Evolutionary conservation across 2,888 invertebrate species (phyloP).

Genomic region (Neocrepidodera transversa): DNA sequence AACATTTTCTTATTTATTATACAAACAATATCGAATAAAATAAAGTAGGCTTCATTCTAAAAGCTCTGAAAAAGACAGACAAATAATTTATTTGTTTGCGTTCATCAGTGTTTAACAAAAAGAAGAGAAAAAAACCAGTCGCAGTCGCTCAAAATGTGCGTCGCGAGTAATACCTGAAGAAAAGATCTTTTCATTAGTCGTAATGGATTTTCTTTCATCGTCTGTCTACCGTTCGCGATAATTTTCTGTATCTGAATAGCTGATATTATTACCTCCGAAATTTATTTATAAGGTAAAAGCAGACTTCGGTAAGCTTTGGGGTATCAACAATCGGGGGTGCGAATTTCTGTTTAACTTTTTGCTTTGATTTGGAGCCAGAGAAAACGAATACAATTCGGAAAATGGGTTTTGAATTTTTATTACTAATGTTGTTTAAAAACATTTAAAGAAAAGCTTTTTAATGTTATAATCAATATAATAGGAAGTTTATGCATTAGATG

Average conservation of each 20-base stretch:
- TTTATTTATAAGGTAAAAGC: neutral
- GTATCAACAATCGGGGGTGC: neutral
- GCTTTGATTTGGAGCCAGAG: too few relatives aligned
- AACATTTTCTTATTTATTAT: too few relatives aligned
- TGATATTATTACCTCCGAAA: neutral
- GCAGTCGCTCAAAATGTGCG: neutral
- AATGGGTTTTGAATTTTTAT: too few relatives aligned
- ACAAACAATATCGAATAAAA: too few relatives aligned
- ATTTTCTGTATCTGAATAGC: neutral
- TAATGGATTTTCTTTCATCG: neutral
- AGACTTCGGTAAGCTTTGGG: neutral
- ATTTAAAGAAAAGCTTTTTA: too few relatives aligned
- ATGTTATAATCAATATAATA: too few relatives aligned
- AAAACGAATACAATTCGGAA: too few relatives aligned
- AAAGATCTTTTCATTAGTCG: neutral
- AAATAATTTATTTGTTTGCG: neutral
- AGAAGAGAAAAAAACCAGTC: neutral
- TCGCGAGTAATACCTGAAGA: neutral
- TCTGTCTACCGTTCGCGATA: neutral
- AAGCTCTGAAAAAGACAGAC: too few relatives aligned
- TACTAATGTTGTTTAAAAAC: too few relatives aligned
- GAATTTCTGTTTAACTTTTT: neutral
- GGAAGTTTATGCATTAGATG: too few relatives aligned
- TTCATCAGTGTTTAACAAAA: neutral
- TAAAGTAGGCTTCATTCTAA: too few relatives aligned